A percentile compares a stretch with the other conserved stretches of the same genome.
Evolutionary conservation across 2,888 invertebrate species (phyloP).

Genomic region (Crematogaster levior): DNA sequence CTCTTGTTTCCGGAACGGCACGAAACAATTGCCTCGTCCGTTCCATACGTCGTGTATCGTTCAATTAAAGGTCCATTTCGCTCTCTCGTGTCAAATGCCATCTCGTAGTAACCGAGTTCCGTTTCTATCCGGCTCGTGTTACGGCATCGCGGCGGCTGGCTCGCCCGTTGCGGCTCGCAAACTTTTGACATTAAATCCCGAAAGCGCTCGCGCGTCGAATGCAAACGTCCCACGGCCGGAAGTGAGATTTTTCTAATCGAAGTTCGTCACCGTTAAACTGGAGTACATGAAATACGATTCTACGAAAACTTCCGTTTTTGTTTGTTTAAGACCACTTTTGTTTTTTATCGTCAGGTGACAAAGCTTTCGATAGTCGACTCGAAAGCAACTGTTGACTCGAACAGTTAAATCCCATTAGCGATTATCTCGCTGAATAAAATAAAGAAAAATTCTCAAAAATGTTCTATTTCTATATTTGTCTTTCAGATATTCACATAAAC

Average conservation of each 20-base stretch:
- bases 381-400: neutral
- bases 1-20: constrained; percentile 51
- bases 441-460: neutral
- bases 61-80: constrained; percentile 52
- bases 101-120: constrained; percentile 28
- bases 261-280: constrained; percentile 4
- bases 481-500: neutral
- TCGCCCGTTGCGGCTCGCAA: constrained; percentile 18
- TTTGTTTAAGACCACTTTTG: constrained; percentile 16
- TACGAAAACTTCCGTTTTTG: neutral
- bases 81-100: constrained; percentile 16
- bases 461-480: neutral
- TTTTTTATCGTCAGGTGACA: neutral
- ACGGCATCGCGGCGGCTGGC: constrained; percentile 16
- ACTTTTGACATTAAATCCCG: constrained; percentile 39
- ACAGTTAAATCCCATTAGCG: constrained; percentile 6
- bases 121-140: constrained; percentile 26
- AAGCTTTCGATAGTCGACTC: neutral
- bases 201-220: constrained; percentile 26
- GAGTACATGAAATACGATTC: neutral
- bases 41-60: constrained; percentile 30
- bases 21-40: constrained; percentile 50
- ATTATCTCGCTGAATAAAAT: neutral
- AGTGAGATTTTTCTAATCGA: constrained; percentile 40
- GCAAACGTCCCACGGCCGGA: constrained; percentile 2